Percentiles rank a stretch among this genome's conserved stretches.
These are phyloP conservation scores for Etheostoma nigrum DNA, from an alignment of 2,797 vertebrate genomes.

Conservation along the genomic window DNA sequence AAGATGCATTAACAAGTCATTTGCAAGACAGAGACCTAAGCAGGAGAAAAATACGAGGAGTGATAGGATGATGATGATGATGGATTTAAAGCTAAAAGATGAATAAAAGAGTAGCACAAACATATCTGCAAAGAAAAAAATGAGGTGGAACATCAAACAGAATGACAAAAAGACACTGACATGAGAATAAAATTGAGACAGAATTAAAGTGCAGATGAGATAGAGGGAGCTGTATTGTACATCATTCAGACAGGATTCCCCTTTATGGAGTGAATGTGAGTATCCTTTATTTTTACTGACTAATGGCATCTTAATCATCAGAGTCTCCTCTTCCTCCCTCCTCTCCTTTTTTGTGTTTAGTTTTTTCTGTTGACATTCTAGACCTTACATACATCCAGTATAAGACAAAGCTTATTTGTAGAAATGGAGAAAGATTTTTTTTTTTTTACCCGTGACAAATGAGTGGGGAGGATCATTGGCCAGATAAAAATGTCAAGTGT, in stretches of 20 bases:
- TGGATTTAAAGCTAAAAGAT: background rate
- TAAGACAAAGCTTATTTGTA: constrained; percentile 11
- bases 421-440: constrained; percentile 3
- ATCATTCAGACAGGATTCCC: constrained; percentile 46
- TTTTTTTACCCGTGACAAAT: constrained; percentile 16
- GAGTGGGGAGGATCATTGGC: constrained; percentile 16
- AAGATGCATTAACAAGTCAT: background rate
- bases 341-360: constrained; percentile 21
- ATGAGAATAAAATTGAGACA: background rate
- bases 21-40: background rate
- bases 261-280: constrained; percentile 39
- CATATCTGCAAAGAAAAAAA: background rate
- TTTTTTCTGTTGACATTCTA: constrained; percentile 22
- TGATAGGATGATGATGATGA: constrained; percentile 1
- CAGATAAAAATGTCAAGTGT: constrained; percentile 58
- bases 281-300: constrained; percentile 36
- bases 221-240: background rate
- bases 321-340: background rate
- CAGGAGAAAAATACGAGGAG: background rate
- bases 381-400: background rate
- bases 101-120: background rate
- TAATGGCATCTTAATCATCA: constrained; percentile 16
- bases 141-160: background rate
- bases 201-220: background rate
- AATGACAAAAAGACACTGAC: background rate